Conservation (phyloP, 2,797 vertebrate genomes). For the Lepus townsendii region DNA sequence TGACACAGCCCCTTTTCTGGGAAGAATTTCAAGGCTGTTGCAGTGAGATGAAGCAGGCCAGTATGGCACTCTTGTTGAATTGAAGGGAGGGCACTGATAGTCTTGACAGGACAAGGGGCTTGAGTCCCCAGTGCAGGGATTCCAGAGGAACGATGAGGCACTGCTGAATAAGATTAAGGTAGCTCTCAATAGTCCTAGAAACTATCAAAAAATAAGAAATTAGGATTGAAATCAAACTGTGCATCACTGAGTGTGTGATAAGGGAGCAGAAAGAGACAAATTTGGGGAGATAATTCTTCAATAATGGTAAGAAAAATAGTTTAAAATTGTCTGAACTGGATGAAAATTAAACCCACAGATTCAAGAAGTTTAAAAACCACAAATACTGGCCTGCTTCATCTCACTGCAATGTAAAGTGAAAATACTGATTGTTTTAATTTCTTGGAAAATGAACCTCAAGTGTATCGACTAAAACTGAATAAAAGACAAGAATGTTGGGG, state of each 20-base stretch:
- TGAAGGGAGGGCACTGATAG: no score
- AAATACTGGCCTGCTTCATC: background rate
- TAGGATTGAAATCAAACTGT: background rate
- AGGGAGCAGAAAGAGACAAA: no score
- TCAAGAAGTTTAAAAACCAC: background rate
- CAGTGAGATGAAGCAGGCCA: background rate
- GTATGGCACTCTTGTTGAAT: rapidly evolving
- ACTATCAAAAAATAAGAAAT: background rate
- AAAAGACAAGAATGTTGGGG: no score
- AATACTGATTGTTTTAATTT: no score
- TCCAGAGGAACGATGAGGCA: background rate
- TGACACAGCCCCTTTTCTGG: background rate
- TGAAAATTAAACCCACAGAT: background rate
- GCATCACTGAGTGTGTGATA: background rate
- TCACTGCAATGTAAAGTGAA: background rate
- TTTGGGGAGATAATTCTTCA: background rate
- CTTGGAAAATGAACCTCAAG: no score
- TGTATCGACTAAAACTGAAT: no score
- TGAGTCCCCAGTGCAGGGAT: background rate
- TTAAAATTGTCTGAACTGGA: background rate
- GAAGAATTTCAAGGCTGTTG: background rate
- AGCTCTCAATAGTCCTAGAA: background rate
- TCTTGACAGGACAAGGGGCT: background rate
- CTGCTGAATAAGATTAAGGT: background rate
- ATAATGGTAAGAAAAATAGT: background rate